Percentiles rank a stretch among this genome's conserved stretches.
Conservation (phyloP, 2,888 invertebrate genomes). For the Perizoma affinitatum region DNA sequence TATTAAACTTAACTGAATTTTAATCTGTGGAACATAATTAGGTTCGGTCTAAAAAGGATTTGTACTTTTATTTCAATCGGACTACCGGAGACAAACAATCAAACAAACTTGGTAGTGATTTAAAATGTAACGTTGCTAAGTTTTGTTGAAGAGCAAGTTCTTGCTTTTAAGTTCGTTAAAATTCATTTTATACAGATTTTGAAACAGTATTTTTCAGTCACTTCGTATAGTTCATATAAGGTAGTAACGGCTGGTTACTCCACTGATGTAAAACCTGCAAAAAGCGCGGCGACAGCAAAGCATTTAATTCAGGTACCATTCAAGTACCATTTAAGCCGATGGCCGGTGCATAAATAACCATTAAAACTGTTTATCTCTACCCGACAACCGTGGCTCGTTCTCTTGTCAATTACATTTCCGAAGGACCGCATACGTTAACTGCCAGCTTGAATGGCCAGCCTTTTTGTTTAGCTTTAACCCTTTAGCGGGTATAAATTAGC, state of each 20-base stretch:
- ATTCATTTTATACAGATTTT: neutral
- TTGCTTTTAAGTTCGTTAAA: too few relatives aligned
- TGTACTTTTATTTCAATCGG: too few relatives aligned
- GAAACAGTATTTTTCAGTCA: neutral
- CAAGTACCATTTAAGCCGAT: constrained; percentile 23
- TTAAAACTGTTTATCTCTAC: constrained; percentile 69
- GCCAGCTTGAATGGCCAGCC: constrained; percentile 19
- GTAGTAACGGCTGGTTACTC: neutral
- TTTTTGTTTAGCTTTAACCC: constrained; percentile 20
- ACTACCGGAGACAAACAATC: too few relatives aligned
- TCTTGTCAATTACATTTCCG: constrained; percentile 71
- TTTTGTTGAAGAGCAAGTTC: neutral
- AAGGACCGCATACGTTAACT: constrained; percentile 45
- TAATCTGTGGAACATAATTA: too few relatives aligned
- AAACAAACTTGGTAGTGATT: too few relatives aligned
- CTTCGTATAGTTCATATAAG: constrained; percentile 6
- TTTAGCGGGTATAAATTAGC: constrained; percentile 25
- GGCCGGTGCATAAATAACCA: constrained; percentile 65
- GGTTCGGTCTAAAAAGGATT: too few relatives aligned
- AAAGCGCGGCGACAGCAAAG: constrained; percentile 29
- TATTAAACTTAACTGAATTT: too few relatives aligned
- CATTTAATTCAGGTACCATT: constrained; percentile 23
- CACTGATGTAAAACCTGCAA: constrained; percentile 17
- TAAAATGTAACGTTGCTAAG: too few relatives aligned
- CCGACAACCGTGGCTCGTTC: constrained; percentile 65